Evolutionary conservation across 2,888 invertebrate genomes (phyloP), one percentile per base, ranked within the genome.

Genomic region (Lochmaea crataegi): DNA sequence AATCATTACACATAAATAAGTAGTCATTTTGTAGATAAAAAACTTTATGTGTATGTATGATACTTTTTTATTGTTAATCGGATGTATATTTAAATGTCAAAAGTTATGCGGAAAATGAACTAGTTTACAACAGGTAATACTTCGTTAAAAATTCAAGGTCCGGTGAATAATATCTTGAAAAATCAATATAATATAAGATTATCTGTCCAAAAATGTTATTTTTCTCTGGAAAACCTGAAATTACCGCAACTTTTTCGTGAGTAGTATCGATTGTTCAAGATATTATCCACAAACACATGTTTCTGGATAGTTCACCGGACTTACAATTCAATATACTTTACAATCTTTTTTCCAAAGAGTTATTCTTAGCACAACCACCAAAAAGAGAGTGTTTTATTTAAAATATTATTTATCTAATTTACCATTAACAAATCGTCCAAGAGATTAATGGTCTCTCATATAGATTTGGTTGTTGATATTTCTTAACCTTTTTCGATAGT

Each of bases 1-100:
- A 84, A 81, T 83, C 80, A 84, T 84, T 85, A 85, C 83, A 84
- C 84, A 83, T 83, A 84, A 84, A 83, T 84, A 82, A 83, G 68
- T 71, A 72, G 66, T 73, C 65, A 56, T 64, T 78, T 79, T 82
- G 80, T 83, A 69, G 81, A 79, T 82, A 84, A 81, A 83, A 83
- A 83, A 83, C 83, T 82, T 75, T 80, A 78, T 79, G 80, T 83
- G 81, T 82, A 79, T 79, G 73, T 78, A 80, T 81, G 76, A 22
- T 73, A 68, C 63, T 65, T 65, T 70, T 22, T 74, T 18, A 68
- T 70, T 32, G 32, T 58, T 32, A 14, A 32, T 58, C 58, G 41
- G 38, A 41, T 42, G 61, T 14, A 18, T 61, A 61, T 61, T 42
- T 41, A 16, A 53, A 63, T n/a, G 41, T 41, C 42, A 63, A 61